These are phyloP conservation scores for Caenorhabditis becei DNA, from an alignment of 2,888 invertebrate genomes.

Conservation along the genomic window DNA sequence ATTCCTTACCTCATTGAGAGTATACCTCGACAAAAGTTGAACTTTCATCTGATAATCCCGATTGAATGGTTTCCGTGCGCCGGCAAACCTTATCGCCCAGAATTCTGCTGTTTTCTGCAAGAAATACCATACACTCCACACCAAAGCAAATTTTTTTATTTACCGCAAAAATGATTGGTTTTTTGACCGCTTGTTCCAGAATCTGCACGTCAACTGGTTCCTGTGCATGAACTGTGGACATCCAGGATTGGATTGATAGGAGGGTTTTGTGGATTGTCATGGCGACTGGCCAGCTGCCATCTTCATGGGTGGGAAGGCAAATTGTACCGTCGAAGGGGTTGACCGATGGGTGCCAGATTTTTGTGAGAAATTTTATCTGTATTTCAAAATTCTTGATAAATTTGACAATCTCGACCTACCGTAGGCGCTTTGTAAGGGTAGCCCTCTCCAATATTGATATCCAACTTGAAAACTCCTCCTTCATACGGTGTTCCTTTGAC, in stretches of 20 bases:
- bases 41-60: slow-evolving; percentile 2
- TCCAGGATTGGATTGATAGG: slow-evolving; percentile 12
- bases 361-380: slow-evolving; percentile 30
- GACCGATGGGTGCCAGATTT: slow-evolving; percentile 30
- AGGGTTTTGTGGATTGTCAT: slow-evolving; percentile 23
- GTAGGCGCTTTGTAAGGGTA: slow-evolving; percentile 18
- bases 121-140: background rate
- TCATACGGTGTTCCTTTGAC: slow-evolving; percentile 25
- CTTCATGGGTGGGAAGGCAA: background rate
- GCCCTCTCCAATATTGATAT: slow-evolving; percentile 7
- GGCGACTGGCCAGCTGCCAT: slow-evolving; percentile 12
- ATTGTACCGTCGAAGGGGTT: slow-evolving; percentile 18
- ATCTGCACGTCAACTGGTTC: slow-evolving; percentile 28
- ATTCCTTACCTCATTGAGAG: slow-evolving; percentile 6
- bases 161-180: slow-evolving; percentile 1
- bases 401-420: background rate
- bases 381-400: background rate
- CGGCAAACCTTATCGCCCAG: slow-evolving; percentile 17
- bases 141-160: background rate
- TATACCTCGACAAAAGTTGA: background rate
- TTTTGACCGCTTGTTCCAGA: background rate
- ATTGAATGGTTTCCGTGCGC: background rate
- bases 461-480: slow-evolving; percentile 23
- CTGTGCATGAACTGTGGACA: background rate
- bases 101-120: slow-evolving; percentile 29